A percentile compares a stretch with the other conserved stretches of the same genome.
Evolutionary conservation across 2,797 vertebrate species (phyloP).

Genomic region (Dryobates pubescens): DNA sequence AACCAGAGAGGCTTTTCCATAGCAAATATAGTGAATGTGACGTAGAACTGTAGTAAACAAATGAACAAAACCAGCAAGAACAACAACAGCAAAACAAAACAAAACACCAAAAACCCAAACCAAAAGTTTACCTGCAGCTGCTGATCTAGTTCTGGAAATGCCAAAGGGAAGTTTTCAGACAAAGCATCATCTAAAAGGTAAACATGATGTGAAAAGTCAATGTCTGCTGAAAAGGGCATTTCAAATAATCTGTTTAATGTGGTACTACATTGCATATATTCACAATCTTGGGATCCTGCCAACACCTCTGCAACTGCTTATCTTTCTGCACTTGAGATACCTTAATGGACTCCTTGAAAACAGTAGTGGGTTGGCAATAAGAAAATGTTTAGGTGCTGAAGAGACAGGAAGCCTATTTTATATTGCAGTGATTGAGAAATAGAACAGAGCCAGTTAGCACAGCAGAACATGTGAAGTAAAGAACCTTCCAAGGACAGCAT

Average conservation of each 20-base stretch:
- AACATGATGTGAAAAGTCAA: background rate
- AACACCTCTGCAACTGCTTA: background rate
- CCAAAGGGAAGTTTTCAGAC: slow-evolving; percentile 82
- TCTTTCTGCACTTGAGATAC: background rate
- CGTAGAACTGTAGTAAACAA: background rate
- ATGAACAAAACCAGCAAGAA: background rate
- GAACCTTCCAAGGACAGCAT: background rate
- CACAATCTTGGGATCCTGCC: background rate
- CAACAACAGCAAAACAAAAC: background rate
- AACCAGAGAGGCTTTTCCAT: background rate
- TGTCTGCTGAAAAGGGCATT: background rate
- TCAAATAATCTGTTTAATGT: background rate
- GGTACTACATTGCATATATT: background rate
- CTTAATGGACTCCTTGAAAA: background rate
- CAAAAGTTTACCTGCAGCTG: slow-evolving; percentile 89
- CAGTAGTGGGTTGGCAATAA: background rate
- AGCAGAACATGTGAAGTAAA: background rate
- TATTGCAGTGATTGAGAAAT: background rate
- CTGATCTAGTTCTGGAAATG: slow-evolving; percentile 92
- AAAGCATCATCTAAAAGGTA: slow-evolving; percentile 82
- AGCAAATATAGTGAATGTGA: background rate
- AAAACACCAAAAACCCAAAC: background rate
- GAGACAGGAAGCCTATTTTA: background rate
- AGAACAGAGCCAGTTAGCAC: background rate
- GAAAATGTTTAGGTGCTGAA: background rate